phyloP scores from a whole-genome alignment of 2,797 vertebrate genomes.

The Mareca penelope region DNA sequence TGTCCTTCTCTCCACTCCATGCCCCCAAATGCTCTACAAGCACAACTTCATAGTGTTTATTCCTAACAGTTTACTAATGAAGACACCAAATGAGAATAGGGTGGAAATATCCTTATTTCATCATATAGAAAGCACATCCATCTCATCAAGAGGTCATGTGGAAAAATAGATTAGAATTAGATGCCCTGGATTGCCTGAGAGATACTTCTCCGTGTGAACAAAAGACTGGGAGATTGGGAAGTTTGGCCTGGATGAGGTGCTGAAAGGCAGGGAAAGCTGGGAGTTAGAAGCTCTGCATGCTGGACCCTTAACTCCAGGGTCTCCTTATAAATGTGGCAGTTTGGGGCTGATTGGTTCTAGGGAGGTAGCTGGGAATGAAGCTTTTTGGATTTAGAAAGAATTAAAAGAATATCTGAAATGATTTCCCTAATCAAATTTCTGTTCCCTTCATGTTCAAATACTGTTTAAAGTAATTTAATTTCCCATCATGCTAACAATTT shows the following conservation, averaged over 20 bases:
- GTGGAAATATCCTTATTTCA: not conserved
- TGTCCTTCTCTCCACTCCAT: not conserved
- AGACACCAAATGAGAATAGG: not conserved
- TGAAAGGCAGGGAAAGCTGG: not conserved
- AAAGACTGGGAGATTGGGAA: not conserved
- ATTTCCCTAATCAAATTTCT: constrained; percentile 69
- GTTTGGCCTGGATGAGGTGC: not conserved
- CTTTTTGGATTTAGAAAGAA: constrained; percentile 32
- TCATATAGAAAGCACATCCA: not conserved
- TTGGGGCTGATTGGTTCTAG: not conserved
- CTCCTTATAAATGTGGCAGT: not conserved
- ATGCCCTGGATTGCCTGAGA: not conserved
- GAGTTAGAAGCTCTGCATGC: not conserved
- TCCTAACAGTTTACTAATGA: not conserved
- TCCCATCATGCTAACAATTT: constrained; percentile 59
- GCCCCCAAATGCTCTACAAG: not conserved
- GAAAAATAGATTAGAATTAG: not conserved
- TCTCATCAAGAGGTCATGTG: not conserved
- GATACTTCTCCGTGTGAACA: not conserved
- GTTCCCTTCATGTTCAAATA: constrained; percentile 56
- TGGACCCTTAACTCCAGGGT: not conserved
- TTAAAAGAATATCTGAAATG: constrained; percentile 55
- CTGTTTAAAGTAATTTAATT: constrained; percentile 69
- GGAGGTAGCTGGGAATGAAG: not conserved
- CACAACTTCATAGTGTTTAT: not conserved